Evolutionary conservation across 2,797 vertebrate genomes (phyloP), one percentile per base, ranked within the genome.

Genomic region (Premnoplex brunnescens): DNA sequence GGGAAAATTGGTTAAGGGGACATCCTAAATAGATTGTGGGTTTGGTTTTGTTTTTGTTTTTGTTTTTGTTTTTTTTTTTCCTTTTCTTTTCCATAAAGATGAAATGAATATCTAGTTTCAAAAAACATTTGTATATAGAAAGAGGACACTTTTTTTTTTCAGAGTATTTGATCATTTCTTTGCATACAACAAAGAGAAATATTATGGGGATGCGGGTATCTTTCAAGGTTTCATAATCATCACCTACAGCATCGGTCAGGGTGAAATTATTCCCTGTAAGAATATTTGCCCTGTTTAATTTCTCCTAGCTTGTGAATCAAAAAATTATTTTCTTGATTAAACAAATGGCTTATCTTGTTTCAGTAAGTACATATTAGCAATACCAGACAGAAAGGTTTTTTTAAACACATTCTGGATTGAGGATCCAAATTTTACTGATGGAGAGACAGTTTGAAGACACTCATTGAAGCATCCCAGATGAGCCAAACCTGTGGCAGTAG

Each of bases 251-350:
- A 52, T 72, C 32, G 67, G 5, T 48, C 5, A 66, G 34, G 27
- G 68, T 56, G 64, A 88, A 89, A 82, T 46, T 17, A 79, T 67
- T 83, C 14, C 26, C 20, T 8, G 51, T n/a, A 63, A 85, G 48
- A 46, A 41, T 73, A 32, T 79, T 85, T 87, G 14, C 19, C 15
- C 8, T 49, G 24, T 79, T 91, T 69, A 85, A 79, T 93, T 89
- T 94, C 23, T 74, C 4, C 23, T 63, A 71, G 34, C 16, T 6
- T 77, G 6, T 14, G 26, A 91, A 71, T 88, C 22, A 91, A 88
- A 46, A 43, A 77, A 63, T 77, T 74, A 52, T 83, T 89, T 88
- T 89, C 54, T 28, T 59, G 12, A 67, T 83, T 80, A 91, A 83
- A 92, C 28, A 88, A 36, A 71, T 48, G 32, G 6, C 3, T 83